phyloP scores from a whole-genome alignment of 2,888 invertebrate species.

The Cheilosia scutellata region DNA sequence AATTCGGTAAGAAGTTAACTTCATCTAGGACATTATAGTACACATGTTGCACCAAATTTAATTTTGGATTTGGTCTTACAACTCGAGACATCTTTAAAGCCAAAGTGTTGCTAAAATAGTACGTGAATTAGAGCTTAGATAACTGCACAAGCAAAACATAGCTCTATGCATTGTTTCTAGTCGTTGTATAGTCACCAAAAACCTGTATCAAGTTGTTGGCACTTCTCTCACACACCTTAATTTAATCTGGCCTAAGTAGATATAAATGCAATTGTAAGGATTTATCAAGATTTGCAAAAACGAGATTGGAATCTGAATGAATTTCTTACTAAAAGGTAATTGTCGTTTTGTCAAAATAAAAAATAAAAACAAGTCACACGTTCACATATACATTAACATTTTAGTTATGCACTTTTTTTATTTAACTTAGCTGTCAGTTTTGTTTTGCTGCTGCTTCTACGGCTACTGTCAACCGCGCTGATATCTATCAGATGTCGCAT shows the following conservation, averaged over 20 bases:
- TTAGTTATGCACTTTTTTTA: slow-evolving; percentile 21
- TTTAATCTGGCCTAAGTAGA: slow-evolving; percentile 9
- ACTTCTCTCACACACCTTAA: slow-evolving; percentile 27
- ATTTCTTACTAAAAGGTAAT: not conserved
- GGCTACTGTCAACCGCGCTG: slow-evolving; percentile 48
- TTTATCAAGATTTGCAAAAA: slow-evolving; percentile 19
- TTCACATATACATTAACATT: slow-evolving; percentile 13
- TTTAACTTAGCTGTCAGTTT: slow-evolving; percentile 12
- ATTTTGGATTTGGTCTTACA: too few relatives aligned
- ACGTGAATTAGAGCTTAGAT: not conserved
- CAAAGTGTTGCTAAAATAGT: too few relatives aligned
- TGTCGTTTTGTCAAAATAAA: slow-evolving; percentile 23
- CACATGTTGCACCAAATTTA: too few relatives aligned
- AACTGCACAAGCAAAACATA: not conserved
- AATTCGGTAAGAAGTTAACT: too few relatives aligned
- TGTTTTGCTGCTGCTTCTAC: slow-evolving; percentile 18
- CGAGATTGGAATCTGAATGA: slow-evolving; percentile 38
- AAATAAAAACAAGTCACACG: slow-evolving; percentile 24
- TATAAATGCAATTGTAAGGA: slow-evolving; percentile 7
- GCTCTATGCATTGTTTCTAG: too few relatives aligned
- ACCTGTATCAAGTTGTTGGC: not conserved
- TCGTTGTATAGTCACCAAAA: not conserved
- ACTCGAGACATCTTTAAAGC: too few relatives aligned
- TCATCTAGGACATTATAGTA: too few relatives aligned
- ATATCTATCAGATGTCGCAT: slow-evolving; percentile 60